These are phyloP conservation scores for Ectemnius lituratus DNA, from an alignment of 2,888 invertebrate species.

Conservation along the genomic window DNA sequence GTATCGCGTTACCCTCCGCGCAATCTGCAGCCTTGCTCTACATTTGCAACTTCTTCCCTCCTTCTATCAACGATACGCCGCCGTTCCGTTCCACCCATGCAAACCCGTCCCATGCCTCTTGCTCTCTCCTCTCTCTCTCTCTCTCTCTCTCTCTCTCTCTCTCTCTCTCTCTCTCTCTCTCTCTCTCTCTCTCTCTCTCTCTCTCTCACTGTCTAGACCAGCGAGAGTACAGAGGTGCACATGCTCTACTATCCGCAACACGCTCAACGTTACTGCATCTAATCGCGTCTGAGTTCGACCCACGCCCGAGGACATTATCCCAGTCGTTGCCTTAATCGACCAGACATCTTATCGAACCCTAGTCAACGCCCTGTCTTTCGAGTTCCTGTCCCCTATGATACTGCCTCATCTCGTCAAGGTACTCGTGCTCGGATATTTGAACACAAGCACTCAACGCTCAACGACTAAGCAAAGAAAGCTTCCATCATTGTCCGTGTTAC, in stretches of 20 bases:
- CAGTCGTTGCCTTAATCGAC: conserved; percentile 16
- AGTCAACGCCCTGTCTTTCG: conserved; percentile 22
- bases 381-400: conserved; percentile 2
- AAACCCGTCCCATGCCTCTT: conserved; percentile 20
- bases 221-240: neutral
- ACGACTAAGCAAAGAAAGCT: too few species aligned
- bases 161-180: conserved; percentile 10
- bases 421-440: too few species aligned
- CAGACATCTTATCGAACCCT: conserved; percentile 29
- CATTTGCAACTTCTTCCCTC: conserved; percentile 64
- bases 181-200: conserved; percentile 10
- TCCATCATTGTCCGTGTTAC: too few species aligned
- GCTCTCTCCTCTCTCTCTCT: conserved; percentile 14
- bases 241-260: neutral
- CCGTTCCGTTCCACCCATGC: conserved; percentile 16
- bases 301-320: conserved; percentile 7
- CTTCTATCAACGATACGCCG: conserved; percentile 22
- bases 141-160: neutral
- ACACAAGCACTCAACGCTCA: too few species aligned
- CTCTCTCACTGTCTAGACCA: too few species aligned
- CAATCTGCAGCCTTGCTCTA: conserved; percentile 70
- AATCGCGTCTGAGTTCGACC: neutral
- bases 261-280: neutral
- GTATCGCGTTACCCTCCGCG: conserved; percentile 64
- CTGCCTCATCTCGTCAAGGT: neutral